These are phyloP conservation scores for Rhopilema esculentum DNA, from an alignment of 30 jellyfish, hydroid and myxozoan genomes.

Conservation along the genomic window DNA sequence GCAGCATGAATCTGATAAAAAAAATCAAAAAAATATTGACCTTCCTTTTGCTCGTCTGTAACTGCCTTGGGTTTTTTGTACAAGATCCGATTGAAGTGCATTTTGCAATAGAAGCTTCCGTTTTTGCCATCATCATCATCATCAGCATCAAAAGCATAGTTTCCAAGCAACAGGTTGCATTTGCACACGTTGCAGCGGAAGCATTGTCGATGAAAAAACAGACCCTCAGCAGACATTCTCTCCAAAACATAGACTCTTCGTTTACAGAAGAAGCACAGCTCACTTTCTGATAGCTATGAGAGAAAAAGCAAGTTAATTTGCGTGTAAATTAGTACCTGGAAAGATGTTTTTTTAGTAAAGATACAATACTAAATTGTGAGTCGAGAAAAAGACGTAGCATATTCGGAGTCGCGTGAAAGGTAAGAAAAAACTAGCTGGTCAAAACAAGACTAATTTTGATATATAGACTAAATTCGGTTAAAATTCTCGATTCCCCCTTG, in stretches of 20 bases:
- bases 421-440: too few relatives aligned
- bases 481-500: too few relatives aligned
- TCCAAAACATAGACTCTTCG: constrained; percentile 95
- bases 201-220: constrained; percentile 92
- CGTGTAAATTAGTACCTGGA: too few relatives aligned
- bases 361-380: too few relatives aligned
- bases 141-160: constrained; percentile 79
- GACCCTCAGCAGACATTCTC: constrained; percentile 92
- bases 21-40: too few relatives aligned
- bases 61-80: constrained; percentile 52
- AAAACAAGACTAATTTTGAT: too few relatives aligned
- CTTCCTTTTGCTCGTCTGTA: not conserved
- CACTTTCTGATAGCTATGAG: constrained; percentile 85
- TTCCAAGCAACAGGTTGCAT: constrained; percentile 93
- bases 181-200: constrained; percentile 80
- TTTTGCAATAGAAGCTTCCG: constrained; percentile 88
- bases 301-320: too few relatives aligned
- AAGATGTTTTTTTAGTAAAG: too few relatives aligned
- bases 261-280: constrained; percentile 80
- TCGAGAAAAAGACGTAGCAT: too few relatives aligned
- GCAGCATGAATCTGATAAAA: too few relatives aligned
- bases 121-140: constrained; percentile 60
- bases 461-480: too few relatives aligned
- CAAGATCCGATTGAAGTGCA: constrained; percentile 78
- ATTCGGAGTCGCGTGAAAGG: too few relatives aligned